Conservation (phyloP, 2,888 invertebrate species). For the Volucella inanis region DNA sequence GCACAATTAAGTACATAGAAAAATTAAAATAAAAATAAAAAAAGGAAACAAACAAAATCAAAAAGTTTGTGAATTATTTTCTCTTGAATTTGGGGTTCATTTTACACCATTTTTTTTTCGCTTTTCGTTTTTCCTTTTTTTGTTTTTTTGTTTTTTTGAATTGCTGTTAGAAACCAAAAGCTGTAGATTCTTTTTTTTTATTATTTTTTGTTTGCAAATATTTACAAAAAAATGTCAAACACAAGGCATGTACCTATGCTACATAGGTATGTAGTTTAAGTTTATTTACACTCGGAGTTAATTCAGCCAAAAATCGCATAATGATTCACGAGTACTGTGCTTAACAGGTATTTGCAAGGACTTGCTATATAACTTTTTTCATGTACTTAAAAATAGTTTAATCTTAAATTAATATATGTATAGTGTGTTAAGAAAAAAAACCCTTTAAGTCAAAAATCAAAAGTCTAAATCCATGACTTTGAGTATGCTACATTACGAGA, state of each 20-base stretch:
- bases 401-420: background rate
- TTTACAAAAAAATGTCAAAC: conserved; percentile 15
- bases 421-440: too few species aligned
- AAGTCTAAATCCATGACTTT: too few species aligned
- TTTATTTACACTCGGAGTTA: conserved; percentile 43
- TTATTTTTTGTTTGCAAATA: conserved; percentile 26
- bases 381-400: background rate
- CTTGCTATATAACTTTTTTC: background rate
- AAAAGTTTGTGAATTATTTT: conserved; percentile 24
- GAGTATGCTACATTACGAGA: too few species aligned
- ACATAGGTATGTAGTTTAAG: background rate
- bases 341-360: conserved; percentile 11
- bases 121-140: conserved; percentile 46
- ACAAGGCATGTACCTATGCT: conserved; percentile 15
- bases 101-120: conserved; percentile 39
- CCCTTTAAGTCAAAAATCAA: too few species aligned
- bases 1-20: conserved; percentile 73
- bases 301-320: conserved; percentile 20
- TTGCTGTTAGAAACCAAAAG: conserved; percentile 27
- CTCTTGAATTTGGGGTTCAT: background rate
- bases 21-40: conserved; percentile 41
- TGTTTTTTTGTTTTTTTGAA: conserved; percentile 18
- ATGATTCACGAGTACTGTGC: conserved; percentile 13
- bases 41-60: conserved; percentile 48
- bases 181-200: conserved; percentile 20